Percentiles rank a stretch among this genome's conserved stretches.
Evolutionary conservation across 2,113 vertebrate genomes (phyloP).

Genomic region (Stegastes partitus): DNA sequence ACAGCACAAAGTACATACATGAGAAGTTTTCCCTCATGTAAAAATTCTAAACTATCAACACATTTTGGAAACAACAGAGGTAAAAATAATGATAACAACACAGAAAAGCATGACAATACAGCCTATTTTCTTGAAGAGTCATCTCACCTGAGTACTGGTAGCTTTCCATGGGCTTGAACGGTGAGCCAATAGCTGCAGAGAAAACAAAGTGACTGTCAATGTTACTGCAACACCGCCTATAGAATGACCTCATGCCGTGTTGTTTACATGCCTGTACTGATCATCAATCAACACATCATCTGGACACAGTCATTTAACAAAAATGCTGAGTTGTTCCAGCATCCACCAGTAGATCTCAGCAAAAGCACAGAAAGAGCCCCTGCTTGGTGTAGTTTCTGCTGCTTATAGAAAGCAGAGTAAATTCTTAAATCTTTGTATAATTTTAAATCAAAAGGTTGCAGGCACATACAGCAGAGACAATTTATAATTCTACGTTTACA

Average conservation of each 20-base stretch:
- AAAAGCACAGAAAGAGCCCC: background rate
- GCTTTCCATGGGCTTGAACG: slow-evolving; percentile 97
- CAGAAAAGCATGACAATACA: background rate
- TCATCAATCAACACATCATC: background rate
- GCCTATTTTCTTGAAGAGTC: background rate
- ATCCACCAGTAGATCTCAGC: slow-evolving; percentile 45
- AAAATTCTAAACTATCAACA: no score
- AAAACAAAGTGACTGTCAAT: slow-evolving; percentile 13
- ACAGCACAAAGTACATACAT: no score
- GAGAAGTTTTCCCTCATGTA: no score
- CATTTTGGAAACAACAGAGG: background rate
- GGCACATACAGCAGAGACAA: no score
- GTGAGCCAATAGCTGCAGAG: slow-evolving; percentile 93
- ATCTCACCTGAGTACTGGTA: slow-evolving; percentile 97
- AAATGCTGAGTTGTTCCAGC: background rate
- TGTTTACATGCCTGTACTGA: background rate
- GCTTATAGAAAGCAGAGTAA: no score
- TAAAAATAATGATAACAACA: no score
- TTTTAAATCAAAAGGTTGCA: no score
- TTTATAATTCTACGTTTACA: no score
- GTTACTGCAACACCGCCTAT: background rate
- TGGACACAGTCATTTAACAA: background rate
- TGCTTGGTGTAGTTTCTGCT: no score
- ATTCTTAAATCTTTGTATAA: no score
- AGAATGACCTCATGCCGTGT: background rate